phyloP scores from a whole-genome alignment of 1,140 invertebrate genomes.

The Hyles euphorbiae region DNA sequence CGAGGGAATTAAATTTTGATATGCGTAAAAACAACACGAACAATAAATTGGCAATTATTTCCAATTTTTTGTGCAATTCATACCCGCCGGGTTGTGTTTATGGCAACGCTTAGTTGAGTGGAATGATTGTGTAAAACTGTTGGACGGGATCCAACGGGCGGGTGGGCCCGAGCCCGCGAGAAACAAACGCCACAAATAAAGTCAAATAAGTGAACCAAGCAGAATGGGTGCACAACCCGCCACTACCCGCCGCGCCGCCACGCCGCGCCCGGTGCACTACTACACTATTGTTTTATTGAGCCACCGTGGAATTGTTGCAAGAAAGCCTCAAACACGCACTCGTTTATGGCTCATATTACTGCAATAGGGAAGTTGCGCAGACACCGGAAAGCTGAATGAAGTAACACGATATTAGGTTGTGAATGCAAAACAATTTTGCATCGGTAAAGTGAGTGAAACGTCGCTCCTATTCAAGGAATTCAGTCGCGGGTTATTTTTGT shows the following conservation, averaged over 20 bases:
- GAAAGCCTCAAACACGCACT: constrained; percentile 8
- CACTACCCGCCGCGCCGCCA: not conserved
- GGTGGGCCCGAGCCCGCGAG: constrained; percentile 27
- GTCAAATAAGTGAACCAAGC: constrained; percentile 60
- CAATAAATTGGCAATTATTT: constrained; percentile 66
- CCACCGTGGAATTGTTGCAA: constrained; percentile 10
- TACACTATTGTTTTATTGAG: constrained; percentile 1
- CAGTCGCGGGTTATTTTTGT: constrained; percentile 20
- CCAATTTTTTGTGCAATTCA: constrained; percentile 68
- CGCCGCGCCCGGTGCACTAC: constrained; percentile 13
- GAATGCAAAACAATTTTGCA: constrained; percentile 4
- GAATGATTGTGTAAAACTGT: constrained; percentile 74
- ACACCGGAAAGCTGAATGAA: not conserved
- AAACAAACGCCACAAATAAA: constrained; percentile 70
- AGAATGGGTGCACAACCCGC: constrained; percentile 12
- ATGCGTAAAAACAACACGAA: constrained; percentile 41
- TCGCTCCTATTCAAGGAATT: constrained; percentile 13
- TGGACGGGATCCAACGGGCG: constrained; percentile 60
- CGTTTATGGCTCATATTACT: not conserved
- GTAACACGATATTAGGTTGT: not conserved
- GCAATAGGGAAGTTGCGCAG: not conserved
- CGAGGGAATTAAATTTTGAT: constrained; percentile 40
- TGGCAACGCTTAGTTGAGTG: constrained; percentile 72
- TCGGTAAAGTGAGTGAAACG: constrained; percentile 3
- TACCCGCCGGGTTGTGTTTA: constrained; percentile 71